phyloP scores from a whole-genome alignment of 2,113 vertebrate species.

The Oxyruncus cristatus region DNA sequence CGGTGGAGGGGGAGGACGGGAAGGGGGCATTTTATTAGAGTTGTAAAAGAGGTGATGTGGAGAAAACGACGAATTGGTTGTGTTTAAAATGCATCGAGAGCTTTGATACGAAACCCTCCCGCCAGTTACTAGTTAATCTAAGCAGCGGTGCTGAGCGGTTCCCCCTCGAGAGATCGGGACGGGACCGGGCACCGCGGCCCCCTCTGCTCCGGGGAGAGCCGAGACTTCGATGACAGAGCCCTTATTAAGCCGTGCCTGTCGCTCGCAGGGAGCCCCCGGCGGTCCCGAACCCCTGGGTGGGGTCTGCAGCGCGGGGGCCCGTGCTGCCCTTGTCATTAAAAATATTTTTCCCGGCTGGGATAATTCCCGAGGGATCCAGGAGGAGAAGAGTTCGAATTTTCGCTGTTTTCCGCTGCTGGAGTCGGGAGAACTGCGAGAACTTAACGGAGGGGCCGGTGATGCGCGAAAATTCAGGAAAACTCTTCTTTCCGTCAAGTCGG shows the following conservation, averaged over 20 bases:
- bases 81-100: not conserved
- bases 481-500: not conserved
- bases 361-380: not conserved
- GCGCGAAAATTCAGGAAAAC: not conserved
- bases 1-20: no score
- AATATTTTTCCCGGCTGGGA: fast-evolving
- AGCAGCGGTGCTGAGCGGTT: not conserved
- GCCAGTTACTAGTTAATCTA: fast-evolving
- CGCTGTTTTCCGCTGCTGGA: no score
- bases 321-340: fast-evolving
- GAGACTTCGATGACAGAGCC: fast-evolving
- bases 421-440: not conserved
- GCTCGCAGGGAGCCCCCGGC: not conserved
- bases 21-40: fast-evolving
- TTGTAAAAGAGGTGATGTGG: not conserved
- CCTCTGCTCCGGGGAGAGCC: not conserved
- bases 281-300: not conserved
- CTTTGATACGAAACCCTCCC: not conserved
- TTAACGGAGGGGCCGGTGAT: not conserved
- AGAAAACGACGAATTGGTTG: not conserved
- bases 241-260: fast-evolving
- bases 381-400: not conserved
- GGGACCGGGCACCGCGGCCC: not conserved
- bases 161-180: not conserved
- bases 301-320: not conserved